Evolutionary conservation across 1,140 invertebrate genomes (phyloP).

Genomic region (Drosophila varians): DNA sequence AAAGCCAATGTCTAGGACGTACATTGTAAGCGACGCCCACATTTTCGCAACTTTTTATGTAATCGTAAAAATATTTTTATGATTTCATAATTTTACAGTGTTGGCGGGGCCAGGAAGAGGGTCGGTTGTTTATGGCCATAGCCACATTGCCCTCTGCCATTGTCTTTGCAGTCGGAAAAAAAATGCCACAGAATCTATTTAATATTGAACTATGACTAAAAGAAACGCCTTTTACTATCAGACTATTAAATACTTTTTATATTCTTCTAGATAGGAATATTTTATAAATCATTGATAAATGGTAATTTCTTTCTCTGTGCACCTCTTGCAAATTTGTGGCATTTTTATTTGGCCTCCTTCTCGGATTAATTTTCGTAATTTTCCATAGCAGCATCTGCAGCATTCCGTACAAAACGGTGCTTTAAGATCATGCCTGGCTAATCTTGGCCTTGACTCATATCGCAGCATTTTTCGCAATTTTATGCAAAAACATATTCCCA

Average conservation of each 20-base stretch:
- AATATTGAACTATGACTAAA: too few relatives aligned
- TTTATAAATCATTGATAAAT: not conserved
- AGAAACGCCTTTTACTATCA: too few relatives aligned
- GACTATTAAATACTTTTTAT: too few relatives aligned
- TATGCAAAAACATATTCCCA: conserved; percentile 77
- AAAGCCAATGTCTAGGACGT: conserved; percentile 23
- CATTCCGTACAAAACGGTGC: conserved; percentile 45
- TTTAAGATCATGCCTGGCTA: conserved; percentile 57
- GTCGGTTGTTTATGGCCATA: conserved; percentile 62
- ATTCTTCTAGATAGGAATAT: too few relatives aligned
- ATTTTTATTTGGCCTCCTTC: conserved; percentile 28
- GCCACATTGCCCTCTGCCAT: conserved; percentile 9
- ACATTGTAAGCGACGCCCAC: conserved; percentile 57
- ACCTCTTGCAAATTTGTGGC: conserved; percentile 40
- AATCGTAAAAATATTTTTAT: conserved; percentile 82
- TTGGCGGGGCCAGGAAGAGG: conserved; percentile 36
- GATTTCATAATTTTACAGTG: conserved; percentile 82
- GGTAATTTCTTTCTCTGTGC: not conserved
- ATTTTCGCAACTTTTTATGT: conserved; percentile 76
- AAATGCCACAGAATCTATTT: not conserved
- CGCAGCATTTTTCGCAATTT: conserved; percentile 61
- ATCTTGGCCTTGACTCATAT: conserved; percentile 61
- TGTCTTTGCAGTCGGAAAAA: conserved; percentile 11
- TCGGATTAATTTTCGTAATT: conserved; percentile 52
- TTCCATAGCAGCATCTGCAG: conserved; percentile 24